Percentiles rank a stretch among this genome's conserved stretches.
Conservation (phyloP, 1,140 invertebrate species). For the Calycopis cecrops region DNA sequence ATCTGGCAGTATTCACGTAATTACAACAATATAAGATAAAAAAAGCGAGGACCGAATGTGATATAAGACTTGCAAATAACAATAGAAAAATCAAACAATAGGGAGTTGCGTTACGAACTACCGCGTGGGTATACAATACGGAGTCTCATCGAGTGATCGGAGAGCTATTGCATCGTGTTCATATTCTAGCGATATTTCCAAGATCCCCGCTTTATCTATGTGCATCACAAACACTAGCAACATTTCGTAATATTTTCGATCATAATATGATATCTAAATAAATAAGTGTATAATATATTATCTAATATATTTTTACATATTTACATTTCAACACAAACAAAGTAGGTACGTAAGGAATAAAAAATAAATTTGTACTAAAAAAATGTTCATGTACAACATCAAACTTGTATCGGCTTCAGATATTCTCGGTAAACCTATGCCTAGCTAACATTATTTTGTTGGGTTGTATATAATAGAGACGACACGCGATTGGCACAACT, state of each 20-base stretch:
- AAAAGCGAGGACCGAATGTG: too few species aligned
- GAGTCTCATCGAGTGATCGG: too few species aligned
- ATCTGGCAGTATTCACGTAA: too few species aligned
- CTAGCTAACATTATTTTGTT: constrained; percentile 66
- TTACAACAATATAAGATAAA: too few species aligned
- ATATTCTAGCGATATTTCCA: not conserved
- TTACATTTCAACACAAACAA: constrained; percentile 68
- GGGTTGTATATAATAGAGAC: constrained; percentile 47
- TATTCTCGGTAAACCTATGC: constrained; percentile 49
- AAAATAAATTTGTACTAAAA: constrained; percentile 71
- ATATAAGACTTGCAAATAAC: too few species aligned
- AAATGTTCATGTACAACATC: constrained; percentile 55
- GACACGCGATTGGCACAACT: constrained; percentile 27
- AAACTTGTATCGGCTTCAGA: constrained; percentile 51
- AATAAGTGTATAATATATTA: constrained; percentile 70
- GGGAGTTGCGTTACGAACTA: too few species aligned
- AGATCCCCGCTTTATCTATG: constrained; percentile 12
- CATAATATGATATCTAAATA: constrained; percentile 57
- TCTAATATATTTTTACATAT: constrained; percentile 72
- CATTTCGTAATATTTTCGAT: constrained; percentile 47
- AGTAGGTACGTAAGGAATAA: constrained; percentile 56
- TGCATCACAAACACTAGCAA: constrained; percentile 31
- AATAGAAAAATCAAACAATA: too few species aligned
- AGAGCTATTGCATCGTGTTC: too few species aligned
- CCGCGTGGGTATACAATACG: too few species aligned